These are phyloP conservation scores for Gerris lacustris DNA, from an alignment of 2,888 invertebrate species.

Conservation along the genomic window DNA sequence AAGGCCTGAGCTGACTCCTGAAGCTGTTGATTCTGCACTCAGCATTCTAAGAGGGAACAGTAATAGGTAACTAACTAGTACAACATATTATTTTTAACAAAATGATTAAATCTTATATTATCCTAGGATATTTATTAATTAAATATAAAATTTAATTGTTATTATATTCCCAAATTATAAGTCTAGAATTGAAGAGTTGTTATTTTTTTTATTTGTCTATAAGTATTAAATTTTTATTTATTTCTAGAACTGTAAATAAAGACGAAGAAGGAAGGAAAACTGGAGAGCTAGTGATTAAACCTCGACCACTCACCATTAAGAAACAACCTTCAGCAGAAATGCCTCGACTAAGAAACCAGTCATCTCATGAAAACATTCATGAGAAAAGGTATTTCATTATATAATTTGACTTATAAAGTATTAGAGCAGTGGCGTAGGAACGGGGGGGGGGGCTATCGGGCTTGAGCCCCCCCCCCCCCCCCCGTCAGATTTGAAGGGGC, in stretches of 20 bases:
- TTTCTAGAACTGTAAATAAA: neutral
- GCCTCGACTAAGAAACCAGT: conserved; percentile 52
- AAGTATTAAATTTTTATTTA: too few relatives aligned
- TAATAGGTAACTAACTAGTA: neutral
- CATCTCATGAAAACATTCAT: conserved; percentile 18
- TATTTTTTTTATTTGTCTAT: too few relatives aligned
- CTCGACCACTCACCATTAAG: conserved; percentile 69
- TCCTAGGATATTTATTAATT: too few relatives aligned
- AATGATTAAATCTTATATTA: too few relatives aligned
- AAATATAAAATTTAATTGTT: too few relatives aligned
- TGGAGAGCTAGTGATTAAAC: conserved; percentile 47
- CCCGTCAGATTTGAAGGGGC: too few relatives aligned
- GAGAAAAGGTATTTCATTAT: conserved; percentile 16
- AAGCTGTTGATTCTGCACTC: conserved; percentile 23
- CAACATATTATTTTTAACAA: too few relatives aligned
- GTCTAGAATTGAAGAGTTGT: too few relatives aligned
- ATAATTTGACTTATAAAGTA: neutral
- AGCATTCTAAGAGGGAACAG: conserved; percentile 21
- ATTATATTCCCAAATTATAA: too few relatives aligned
- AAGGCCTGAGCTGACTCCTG: conserved; percentile 8
- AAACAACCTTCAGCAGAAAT: conserved; percentile 74
- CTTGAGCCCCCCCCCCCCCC: too few relatives aligned
- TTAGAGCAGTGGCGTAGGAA: neutral
- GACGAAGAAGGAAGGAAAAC: conserved; percentile 10
- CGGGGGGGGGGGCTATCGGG: too few relatives aligned